Evolutionary conservation across 2,113 vertebrate species (phyloP).

Genomic region (Ascaphus truei): DNA sequence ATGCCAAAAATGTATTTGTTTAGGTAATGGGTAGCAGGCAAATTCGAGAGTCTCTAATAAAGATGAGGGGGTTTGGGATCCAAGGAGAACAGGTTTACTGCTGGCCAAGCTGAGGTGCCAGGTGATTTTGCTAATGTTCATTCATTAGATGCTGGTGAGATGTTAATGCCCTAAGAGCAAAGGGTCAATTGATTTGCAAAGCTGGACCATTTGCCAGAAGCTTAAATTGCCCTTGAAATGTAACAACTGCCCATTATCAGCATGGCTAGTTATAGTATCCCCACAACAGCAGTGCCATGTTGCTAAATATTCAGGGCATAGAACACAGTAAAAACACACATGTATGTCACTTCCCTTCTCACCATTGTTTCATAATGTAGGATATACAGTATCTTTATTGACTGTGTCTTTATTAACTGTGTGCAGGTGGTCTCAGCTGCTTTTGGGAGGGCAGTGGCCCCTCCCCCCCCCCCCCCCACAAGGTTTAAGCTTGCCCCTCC

Average conservation of each 20-base stretch:
- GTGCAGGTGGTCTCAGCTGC: too few species aligned
- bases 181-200: slow-evolving; percentile 29
- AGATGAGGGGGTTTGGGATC: slow-evolving; percentile 24
- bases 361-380: too few species aligned
- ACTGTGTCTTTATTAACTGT: too few species aligned
- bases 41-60: slow-evolving; percentile 13
- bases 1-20: slow-evolving; percentile 29
- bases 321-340: too few species aligned
- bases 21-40: slow-evolving; percentile 44
- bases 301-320: too few species aligned
- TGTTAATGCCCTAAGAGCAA: slow-evolving; percentile 28
- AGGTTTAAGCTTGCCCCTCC: too few species aligned
- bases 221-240: slow-evolving; percentile 33
- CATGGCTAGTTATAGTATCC: background rate
- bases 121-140: slow-evolving; percentile 36
- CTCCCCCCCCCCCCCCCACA: too few species aligned
- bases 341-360: too few species aligned
- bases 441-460: too few species aligned
- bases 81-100: slow-evolving; percentile 21
- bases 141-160: slow-evolving; percentile 36
- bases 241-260: slow-evolving; percentile 14
- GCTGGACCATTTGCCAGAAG: slow-evolving; percentile 18
- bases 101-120: slow-evolving; percentile 19
- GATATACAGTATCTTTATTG: too few species aligned
- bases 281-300: background rate